Conservation (phyloP, 2,888 invertebrate species). For the Erebia epiphron region DNA sequence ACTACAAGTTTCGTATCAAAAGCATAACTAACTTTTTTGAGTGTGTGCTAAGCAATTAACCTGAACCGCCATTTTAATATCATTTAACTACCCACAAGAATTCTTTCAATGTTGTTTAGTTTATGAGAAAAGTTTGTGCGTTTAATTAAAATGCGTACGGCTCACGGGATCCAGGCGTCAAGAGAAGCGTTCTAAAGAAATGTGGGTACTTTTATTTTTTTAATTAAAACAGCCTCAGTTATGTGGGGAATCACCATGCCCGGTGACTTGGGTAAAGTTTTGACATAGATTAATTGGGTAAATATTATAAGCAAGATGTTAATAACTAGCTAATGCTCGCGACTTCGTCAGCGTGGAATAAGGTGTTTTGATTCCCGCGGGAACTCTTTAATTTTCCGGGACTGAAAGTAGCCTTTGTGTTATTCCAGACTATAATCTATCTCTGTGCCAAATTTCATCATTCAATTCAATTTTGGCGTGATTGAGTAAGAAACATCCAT, state of each 20-base stretch:
- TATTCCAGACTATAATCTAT: no score
- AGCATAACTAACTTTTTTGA: no score
- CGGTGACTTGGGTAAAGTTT: neutral
- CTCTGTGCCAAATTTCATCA: no score
- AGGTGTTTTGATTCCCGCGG: no score
- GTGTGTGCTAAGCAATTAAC: neutral
- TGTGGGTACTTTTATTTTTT: conserved; percentile 18
- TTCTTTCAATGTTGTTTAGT: conserved; percentile 16
- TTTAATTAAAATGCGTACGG: conserved; percentile 30
- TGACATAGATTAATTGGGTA: neutral
- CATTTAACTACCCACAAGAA: neutral
- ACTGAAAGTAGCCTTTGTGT: no score
- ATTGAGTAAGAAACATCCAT: no score
- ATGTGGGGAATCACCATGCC: neutral
- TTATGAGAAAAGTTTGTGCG: conserved; percentile 25
- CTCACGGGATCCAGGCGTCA: conserved; percentile 2
- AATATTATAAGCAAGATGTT: neutral
- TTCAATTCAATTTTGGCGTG: no score
- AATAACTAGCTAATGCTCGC: no score
- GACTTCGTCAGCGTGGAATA: no score
- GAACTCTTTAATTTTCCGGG: no score
- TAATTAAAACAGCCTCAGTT: conserved; percentile 5
- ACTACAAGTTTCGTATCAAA: no score
- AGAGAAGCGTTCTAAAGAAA: conserved; percentile 8
- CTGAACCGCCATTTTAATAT: neutral